Evolutionary conservation across 2,888 invertebrate genomes (phyloP).

Genomic region (Cyaniris semiargus): DNA sequence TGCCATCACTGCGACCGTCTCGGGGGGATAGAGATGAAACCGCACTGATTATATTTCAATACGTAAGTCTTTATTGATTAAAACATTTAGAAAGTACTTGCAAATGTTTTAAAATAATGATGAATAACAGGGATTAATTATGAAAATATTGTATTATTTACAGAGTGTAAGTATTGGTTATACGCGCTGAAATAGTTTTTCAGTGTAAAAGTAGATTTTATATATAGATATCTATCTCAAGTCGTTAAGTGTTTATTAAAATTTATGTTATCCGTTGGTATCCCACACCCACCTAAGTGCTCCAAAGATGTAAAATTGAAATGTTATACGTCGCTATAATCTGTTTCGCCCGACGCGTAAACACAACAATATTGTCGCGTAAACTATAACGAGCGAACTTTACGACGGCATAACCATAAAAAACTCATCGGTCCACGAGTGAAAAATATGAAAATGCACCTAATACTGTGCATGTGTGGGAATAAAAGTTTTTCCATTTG

Average conservation of each 20-base stretch:
- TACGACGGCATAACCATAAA: conserved; percentile 76
- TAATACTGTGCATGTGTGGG: conserved; percentile 66
- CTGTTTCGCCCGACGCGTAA: conserved; percentile 53
- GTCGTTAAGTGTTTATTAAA: neutral
- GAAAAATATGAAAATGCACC: conserved; percentile 73
- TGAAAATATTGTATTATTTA: too few relatives aligned
- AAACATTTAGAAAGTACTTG: neutral
- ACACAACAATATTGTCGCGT: conserved; percentile 68
- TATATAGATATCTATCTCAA: too few relatives aligned
- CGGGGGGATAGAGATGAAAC: conserved; percentile 43
- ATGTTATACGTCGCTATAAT: conserved; percentile 38
- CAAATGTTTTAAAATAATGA: too few relatives aligned
- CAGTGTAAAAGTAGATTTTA: too few relatives aligned
- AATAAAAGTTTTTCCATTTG: conserved; percentile 77
- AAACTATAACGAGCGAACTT: conserved; percentile 69
- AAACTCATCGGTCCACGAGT: conserved; percentile 66
- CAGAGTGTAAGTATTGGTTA: too few relatives aligned
- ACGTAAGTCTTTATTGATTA: conserved; percentile 18
- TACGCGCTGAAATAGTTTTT: too few relatives aligned
- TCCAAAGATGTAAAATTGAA: conserved; percentile 17
- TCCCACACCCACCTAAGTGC: neutral
- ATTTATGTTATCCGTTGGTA: neutral
- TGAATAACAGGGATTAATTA: too few relatives aligned
- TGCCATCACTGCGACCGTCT: conserved; percentile 60
- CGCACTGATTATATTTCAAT: conserved; percentile 18